Evolutionary conservation across 2,797 vertebrate genomes (phyloP).

Genomic region (Oceanodroma leucorhoa): DNA sequence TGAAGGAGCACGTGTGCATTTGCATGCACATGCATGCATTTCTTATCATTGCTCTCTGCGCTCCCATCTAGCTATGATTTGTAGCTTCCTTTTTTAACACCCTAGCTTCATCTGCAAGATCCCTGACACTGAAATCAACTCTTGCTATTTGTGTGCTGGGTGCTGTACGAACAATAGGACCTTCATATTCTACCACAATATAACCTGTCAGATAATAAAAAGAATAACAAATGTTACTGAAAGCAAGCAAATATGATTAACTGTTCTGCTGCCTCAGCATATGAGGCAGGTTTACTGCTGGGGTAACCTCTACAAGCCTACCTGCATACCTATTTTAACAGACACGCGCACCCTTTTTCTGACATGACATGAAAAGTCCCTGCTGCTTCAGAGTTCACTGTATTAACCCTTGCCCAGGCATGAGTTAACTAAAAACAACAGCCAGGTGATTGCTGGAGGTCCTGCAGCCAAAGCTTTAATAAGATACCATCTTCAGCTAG

Average conservation of each 20-base stretch:
- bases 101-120: not conserved
- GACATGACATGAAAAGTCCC: not conserved
- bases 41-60: not conserved
- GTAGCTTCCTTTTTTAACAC: not conserved
- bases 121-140: not conserved
- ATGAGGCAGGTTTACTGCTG: not conserved
- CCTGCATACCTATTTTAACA: not conserved
- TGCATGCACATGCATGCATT: not conserved
- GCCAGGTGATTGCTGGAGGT: not conserved
- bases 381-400: not conserved
- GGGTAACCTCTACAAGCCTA: not conserved
- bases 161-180: not conserved
- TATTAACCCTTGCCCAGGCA: not conserved
- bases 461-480: not conserved
- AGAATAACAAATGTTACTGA: not conserved
- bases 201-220: not conserved
- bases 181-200: not conserved
- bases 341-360: not conserved
- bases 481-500: not conserved
- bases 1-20: fast-evolving
- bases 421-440: not conserved
- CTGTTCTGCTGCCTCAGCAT: not conserved
- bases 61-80: not conserved
- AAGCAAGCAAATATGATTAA: not conserved
- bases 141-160: not conserved